These are phyloP conservation scores for Adelphocoris suturalis DNA, from an alignment of 2,888 invertebrate genomes.

Conservation along the genomic window DNA sequence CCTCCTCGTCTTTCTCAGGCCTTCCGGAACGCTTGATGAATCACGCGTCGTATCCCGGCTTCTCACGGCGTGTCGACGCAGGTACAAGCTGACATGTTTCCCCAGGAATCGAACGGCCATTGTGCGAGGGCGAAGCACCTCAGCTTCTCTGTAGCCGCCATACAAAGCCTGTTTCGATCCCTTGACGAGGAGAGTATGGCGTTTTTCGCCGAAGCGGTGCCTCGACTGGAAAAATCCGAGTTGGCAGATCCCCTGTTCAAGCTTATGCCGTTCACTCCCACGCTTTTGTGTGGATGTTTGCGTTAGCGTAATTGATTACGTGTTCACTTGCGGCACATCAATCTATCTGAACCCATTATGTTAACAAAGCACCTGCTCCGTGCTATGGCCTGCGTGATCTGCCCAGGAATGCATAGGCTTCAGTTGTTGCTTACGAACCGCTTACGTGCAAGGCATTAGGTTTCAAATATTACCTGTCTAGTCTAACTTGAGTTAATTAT, in stretches of 20 bases:
- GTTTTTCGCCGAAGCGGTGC: background rate
- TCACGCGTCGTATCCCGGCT: background rate
- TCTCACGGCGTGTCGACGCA: slow-evolving; percentile 5
- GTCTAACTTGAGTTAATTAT: too few relatives aligned
- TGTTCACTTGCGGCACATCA: slow-evolving; percentile 6
- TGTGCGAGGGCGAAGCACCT: slow-evolving; percentile 3
- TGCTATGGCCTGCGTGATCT: background rate
- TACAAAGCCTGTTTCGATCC: slow-evolving; percentile 4
- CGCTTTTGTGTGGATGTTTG: slow-evolving; percentile 27
- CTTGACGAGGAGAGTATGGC: background rate
- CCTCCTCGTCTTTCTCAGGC: slow-evolving; percentile 39
- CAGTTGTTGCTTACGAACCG: too few relatives aligned
- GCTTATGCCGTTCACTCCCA: background rate
- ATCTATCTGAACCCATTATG: background rate
- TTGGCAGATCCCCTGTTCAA: slow-evolving; percentile 15
- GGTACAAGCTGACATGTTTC: slow-evolving; percentile 6
- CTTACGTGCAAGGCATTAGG: too few relatives aligned
- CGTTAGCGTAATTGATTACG: slow-evolving; percentile 31
- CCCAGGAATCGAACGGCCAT: background rate
- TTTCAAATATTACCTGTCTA: too few relatives aligned
- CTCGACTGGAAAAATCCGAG: background rate
- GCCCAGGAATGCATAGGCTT: too few relatives aligned
- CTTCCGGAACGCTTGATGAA: background rate
- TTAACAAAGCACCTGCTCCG: background rate
- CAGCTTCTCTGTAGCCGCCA: background rate